Percentiles rank a stretch among this genome's conserved stretches.
Conservation (phyloP, 2,888 invertebrate genomes). For the Xestia c-nigrum region DNA sequence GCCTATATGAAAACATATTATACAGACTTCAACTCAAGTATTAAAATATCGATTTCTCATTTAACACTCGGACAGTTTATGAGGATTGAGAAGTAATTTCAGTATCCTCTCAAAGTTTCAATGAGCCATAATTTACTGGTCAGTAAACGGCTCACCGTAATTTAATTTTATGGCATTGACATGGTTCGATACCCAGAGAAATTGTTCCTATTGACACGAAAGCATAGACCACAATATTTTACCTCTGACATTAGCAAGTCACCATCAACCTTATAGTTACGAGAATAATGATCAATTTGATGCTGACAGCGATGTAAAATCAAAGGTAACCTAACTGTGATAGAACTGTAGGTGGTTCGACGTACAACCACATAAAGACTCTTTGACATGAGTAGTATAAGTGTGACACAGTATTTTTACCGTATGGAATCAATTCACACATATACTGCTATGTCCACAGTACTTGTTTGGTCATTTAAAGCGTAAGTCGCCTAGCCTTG, state of each 20-base stretch:
- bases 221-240: neutral
- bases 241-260: neutral
- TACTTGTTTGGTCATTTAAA: neutral
- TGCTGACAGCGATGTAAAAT: neutral
- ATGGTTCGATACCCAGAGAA: slow-evolving; percentile 3
- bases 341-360: neutral
- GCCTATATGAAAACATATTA: neutral
- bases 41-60: slow-evolving; percentile 1
- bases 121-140: slow-evolving; percentile 16
- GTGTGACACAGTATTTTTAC: slow-evolving; percentile 20
- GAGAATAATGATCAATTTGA: neutral
- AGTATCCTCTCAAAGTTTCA: slow-evolving; percentile 3
- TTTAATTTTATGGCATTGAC: neutral
- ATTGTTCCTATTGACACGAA: slow-evolving; percentile 4
- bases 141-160: slow-evolving; percentile 4
- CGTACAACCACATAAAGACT: neutral
- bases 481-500: too few relatives aligned
- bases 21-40: neutral
- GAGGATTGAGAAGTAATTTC: slow-evolving; percentile 3
- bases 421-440: slow-evolving; percentile 10
- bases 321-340: neutral
- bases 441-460: neutral
- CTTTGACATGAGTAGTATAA: neutral
- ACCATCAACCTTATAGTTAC: neutral
- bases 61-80: slow-evolving; percentile 2